Evolutionary conservation across 2,113 vertebrate genomes (phyloP).

Genomic region (Pachycephala philippinensis): DNA sequence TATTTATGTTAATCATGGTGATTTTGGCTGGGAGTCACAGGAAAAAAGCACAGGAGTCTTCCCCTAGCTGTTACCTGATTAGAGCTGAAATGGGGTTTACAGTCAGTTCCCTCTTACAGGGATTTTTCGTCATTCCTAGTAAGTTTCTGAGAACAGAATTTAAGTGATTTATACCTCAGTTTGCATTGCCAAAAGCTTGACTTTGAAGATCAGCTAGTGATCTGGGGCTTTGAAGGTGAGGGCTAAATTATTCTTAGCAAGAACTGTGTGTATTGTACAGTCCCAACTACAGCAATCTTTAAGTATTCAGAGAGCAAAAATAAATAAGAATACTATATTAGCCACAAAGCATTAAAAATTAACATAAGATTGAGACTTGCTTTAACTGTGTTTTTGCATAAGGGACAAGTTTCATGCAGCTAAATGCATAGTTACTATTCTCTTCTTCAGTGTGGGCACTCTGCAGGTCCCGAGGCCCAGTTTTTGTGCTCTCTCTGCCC

Average conservation of each 20-base stretch:
- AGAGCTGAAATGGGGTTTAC: not conserved
- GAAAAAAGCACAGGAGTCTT: not conserved
- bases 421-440: not conserved
- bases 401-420: not conserved
- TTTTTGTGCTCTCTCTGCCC: not conserved
- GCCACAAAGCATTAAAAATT: slow-evolving; percentile 1
- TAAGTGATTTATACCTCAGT: not conserved
- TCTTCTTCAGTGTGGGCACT: not conserved
- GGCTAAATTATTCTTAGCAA: slow-evolving; percentile 8
- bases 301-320: slow-evolving; percentile 8
- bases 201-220: not conserved
- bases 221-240: not conserved
- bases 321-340: slow-evolving; percentile 4
- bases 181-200: slow-evolving; percentile 7
- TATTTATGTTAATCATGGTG: slow-evolving; percentile 27
- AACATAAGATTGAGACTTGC: not conserved
- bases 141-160: not conserved
- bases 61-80: not conserved
- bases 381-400: not conserved
- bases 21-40: slow-evolving; percentile 12
- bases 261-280: not conserved
- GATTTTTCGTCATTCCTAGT: not conserved
- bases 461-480: not conserved
- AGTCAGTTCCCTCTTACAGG: not conserved
- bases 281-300: not conserved